Evolutionary conservation across 2,113 vertebrate species (phyloP), one percentile per base, ranked within the genome.

Genomic region (Microcebus murinus): DNA sequence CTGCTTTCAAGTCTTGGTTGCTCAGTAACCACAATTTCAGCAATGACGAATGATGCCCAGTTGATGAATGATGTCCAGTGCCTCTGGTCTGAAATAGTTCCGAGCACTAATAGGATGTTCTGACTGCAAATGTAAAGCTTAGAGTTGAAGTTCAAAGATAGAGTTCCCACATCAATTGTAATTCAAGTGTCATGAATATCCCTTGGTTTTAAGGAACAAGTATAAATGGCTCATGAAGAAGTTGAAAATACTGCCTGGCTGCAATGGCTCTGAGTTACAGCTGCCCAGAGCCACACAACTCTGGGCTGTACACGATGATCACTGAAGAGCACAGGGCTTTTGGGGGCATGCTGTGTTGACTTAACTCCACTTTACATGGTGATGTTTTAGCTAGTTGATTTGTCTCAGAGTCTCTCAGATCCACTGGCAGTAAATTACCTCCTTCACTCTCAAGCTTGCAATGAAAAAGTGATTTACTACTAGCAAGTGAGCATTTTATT

Each of bases 111-210:
- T 52, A 65, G 29, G 90, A 76, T 57, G 82, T 86, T 92, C 70
- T 87, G 79, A 63, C 90, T 87, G 39, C 45, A 86, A 67, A 95
- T 82, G n/a, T 59, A 81, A 87, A 94, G 71, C 70, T 57, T 52
- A 18, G 92, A 96, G 61, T 73, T 83, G 81, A 95, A 76, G 86
- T 96, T 97, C 87, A 84, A 92, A 87, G 73, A 90, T 80, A 67
- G 88, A 88, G 74, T 92, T 79, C 68, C 77, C 68, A 67, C 63
- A 50, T 96, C 63, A 55, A 7, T 76, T 86, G 34, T 96, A 82
- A 87, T 86, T 50, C 50, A 94, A 67, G 94, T 73, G 73, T 77
- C 68, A 48, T 50, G 31, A 65, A 55, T 77, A 83, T 29, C 45
- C 57, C 17, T 67, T 86, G 82, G 61, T 50, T 68, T 96, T 81